Percentiles rank a stretch among this genome's conserved stretches.
These are phyloP conservation scores for Pycnonotus jocosus DNA, from an alignment of 2,113 vertebrate species.

Conservation along the genomic window DNA sequence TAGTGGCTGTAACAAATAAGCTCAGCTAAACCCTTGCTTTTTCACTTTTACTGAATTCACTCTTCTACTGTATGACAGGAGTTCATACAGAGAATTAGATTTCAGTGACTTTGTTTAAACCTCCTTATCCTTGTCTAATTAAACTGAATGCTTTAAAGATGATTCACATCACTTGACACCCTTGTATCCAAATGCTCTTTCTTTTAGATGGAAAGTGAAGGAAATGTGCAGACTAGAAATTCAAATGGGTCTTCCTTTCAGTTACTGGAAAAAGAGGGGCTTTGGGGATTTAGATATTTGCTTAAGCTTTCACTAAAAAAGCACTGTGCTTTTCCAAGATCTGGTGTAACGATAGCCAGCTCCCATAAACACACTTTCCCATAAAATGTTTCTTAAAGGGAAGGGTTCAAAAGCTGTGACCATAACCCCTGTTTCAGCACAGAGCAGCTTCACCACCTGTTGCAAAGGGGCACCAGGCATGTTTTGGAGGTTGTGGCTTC, in stretches of 20 bases:
- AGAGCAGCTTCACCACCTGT: neutral
- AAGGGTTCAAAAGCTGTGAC: neutral
- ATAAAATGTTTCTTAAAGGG: neutral
- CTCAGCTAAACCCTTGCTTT: conserved; percentile 62
- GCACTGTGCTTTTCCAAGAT: neutral
- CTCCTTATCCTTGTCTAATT: conserved; percentile 77
- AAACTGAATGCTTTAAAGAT: conserved; percentile 70
- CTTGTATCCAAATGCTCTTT: neutral
- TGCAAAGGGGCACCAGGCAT: neutral
- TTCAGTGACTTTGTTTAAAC: conserved; percentile 60
- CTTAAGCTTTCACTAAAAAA: neutral
- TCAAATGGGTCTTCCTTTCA: neutral
- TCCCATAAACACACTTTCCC: neutral
- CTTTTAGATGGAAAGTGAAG: neutral
- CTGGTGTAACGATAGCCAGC: neutral
- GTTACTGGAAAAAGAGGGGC: neutral
- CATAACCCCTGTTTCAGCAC: neutral
- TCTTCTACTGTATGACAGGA: conserved; percentile 61
- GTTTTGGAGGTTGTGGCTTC: neutral
- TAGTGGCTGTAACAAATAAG: conserved; percentile 72
- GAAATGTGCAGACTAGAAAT: neutral
- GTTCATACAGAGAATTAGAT: conserved; percentile 58
- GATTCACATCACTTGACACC: conserved; percentile 42
- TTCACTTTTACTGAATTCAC: conserved; percentile 69
- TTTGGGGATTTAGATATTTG: neutral